Conservation (phyloP, 2,113 vertebrate genomes). For the Colius striatus region DNA sequence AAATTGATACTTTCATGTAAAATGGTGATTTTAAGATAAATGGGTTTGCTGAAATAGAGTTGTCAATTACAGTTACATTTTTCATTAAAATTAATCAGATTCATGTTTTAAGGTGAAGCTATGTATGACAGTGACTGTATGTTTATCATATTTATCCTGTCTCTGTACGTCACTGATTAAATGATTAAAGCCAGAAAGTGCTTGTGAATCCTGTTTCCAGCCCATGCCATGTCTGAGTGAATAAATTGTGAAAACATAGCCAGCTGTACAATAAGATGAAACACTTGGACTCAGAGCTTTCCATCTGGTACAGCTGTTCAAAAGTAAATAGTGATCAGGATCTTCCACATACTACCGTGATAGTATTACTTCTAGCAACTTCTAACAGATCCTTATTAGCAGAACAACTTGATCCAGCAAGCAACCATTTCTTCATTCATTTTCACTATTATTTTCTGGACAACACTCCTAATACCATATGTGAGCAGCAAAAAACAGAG, state of each 20-base stretch:
- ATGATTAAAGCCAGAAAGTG: background rate
- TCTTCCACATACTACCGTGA: background rate
- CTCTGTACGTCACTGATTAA: background rate
- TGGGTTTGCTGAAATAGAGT: background rate
- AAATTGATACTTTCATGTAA: background rate
- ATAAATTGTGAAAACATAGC: background rate
- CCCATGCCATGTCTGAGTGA: background rate
- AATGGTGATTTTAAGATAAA: background rate
- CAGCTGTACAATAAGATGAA: background rate
- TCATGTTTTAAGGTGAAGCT: background rate
- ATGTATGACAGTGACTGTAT: background rate
- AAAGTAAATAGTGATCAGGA: background rate
- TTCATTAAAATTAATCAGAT: background rate
- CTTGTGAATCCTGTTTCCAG: background rate
- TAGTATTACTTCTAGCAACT: background rate
- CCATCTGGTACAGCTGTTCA: background rate
- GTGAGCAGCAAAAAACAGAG: background rate
- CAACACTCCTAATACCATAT: background rate
- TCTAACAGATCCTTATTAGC: rapidly evolving
- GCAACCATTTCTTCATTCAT: background rate
- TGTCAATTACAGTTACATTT: background rate
- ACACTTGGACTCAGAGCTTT: background rate
- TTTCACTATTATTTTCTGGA: background rate
- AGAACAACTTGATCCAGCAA: background rate
- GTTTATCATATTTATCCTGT: background rate